Conservation (phyloP, 2,888 invertebrate species). For the Dasysyrphus albostriatus region DNA sequence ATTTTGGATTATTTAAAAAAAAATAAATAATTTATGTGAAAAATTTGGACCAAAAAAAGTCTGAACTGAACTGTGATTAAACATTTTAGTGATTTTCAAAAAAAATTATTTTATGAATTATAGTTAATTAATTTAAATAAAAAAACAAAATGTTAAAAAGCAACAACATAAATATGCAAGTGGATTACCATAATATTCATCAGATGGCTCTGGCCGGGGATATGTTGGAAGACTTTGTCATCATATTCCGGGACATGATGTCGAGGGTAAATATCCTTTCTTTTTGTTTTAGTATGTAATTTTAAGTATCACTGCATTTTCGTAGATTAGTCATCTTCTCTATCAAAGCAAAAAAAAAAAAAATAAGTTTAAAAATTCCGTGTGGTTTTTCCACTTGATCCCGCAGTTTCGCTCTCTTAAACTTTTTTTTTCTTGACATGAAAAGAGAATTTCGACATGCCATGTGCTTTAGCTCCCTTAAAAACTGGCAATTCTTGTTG, state of each 20-base stretch:
- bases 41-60: conserved; percentile 35
- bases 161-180: conserved; percentile 85
- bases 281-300: background rate
- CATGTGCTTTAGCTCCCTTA: conserved; percentile 54
- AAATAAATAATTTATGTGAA: conserved; percentile 42
- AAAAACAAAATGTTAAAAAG: conserved; percentile 80
- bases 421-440: background rate
- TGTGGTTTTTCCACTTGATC: conserved; percentile 9
- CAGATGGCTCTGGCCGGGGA: conserved; percentile 87
- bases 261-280: conserved; percentile 86
- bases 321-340: conserved; percentile 18
- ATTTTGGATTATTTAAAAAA: conserved; percentile 33
- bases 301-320: background rate
- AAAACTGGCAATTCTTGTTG: conserved; percentile 26
- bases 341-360: background rate
- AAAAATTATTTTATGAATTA: conserved; percentile 41
- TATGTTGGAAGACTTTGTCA: conserved; percentile 90
- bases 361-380: background rate
- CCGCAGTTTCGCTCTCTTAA: conserved; percentile 20
- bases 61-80: conserved; percentile 30
- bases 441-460: conserved; percentile 17
- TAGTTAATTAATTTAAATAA: conserved; percentile 40
- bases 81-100: conserved; percentile 60
- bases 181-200: conserved; percentile 86
- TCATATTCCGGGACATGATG: conserved; percentile 88